A percentile compares a stretch with the other conserved stretches of the same genome.
Conservation (phyloP, 2,888 invertebrate genomes). For the Stenoptilia bipunctidactyla region DNA sequence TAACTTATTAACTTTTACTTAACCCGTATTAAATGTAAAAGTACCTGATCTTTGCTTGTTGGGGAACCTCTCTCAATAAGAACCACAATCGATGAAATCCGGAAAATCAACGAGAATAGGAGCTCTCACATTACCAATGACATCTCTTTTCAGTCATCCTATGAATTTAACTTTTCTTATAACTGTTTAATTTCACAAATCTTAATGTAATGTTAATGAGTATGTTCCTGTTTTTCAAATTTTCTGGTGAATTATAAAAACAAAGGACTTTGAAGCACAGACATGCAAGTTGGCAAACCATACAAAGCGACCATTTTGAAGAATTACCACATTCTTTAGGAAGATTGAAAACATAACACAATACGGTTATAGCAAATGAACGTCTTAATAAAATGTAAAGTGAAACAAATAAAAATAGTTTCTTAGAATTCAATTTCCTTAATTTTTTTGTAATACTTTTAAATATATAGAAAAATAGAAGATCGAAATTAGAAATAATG, state of each 20-base stretch:
- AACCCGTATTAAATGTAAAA: no score
- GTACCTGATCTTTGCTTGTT: constrained; percentile 42
- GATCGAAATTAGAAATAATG: no score
- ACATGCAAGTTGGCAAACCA: constrained; percentile 74
- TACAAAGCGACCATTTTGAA: constrained; percentile 80
- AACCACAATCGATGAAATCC: constrained; percentile 51
- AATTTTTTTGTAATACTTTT: no score
- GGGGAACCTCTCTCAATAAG: constrained; percentile 35
- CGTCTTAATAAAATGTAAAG: no score
- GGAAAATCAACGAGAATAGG: constrained; percentile 51
- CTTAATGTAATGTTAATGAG: not conserved
- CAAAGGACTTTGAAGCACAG: constrained; percentile 68
- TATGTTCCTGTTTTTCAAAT: constrained; percentile 24
- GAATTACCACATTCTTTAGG: constrained; percentile 79
- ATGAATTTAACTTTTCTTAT: constrained; percentile 15
- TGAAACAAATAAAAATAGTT: no score
- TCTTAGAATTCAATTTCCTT: no score
- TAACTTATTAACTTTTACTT: not conserved
- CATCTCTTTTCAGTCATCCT: constrained; percentile 50
- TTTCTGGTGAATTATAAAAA: constrained; percentile 50
- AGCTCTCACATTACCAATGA: constrained; percentile 71
- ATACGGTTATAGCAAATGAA: no score
- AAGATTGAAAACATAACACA: no score
- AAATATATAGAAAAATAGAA: no score
- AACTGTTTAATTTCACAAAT: not conserved